Evolutionary conservation across 2,888 invertebrate species (phyloP).

Genomic region (Ichneumoninae sp.): DNA sequence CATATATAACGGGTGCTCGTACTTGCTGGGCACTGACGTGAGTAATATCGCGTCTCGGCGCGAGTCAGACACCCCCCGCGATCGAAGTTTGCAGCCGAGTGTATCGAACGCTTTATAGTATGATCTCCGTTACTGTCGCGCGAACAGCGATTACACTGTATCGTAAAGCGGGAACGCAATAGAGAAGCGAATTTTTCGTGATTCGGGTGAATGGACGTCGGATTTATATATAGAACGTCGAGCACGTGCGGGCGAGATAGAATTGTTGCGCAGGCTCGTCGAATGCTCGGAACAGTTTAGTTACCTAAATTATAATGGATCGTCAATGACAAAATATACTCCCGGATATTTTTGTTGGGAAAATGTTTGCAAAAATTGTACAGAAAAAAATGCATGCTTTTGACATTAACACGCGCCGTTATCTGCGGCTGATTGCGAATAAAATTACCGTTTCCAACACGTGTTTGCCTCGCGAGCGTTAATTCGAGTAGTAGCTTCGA

Average conservation of each 20-base stretch:
- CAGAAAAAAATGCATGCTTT: neutral
- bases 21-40: conserved; percentile 13
- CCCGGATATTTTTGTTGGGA: neutral
- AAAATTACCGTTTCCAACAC: neutral
- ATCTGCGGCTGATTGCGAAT: neutral
- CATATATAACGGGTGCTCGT: conserved; percentile 39
- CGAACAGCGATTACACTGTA: conserved; percentile 21
- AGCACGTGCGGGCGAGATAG: conserved; percentile 48
- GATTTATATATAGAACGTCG: conserved; percentile 66
- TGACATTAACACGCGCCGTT: neutral
- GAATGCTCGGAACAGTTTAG: neutral
- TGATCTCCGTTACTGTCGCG: conserved; percentile 23
- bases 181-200: conserved; percentile 79
- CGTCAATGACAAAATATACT: neutral
- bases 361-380: neutral
- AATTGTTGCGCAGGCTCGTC: conserved; percentile 36
- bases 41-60: conserved; percentile 34
- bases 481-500: conserved; percentile 27
- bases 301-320: neutral
- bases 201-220: conserved; percentile 82
- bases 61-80: conserved; percentile 24
- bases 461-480: conserved; percentile 19
- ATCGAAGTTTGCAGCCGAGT: conserved; percentile 25
- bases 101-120: neutral
- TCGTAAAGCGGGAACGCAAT: conserved; percentile 33